Conservation (phyloP, 2,113 vertebrate genomes). For the Oxyruncus cristatus region DNA sequence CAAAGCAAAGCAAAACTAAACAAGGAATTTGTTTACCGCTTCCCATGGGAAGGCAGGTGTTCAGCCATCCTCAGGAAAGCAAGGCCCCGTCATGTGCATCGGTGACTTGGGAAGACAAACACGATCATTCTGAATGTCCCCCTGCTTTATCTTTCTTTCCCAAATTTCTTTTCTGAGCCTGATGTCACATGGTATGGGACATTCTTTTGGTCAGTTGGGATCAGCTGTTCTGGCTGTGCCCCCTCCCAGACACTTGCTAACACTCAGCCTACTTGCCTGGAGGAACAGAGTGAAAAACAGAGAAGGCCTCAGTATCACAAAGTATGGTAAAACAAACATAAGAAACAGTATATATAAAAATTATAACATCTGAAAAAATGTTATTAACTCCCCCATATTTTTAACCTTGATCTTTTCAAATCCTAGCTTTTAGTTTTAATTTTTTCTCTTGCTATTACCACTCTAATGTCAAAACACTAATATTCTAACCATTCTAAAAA, state of each 20-base stretch:
- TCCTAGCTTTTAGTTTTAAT: background rate
- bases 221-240: background rate
- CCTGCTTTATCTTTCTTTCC: background rate
- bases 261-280: background rate
- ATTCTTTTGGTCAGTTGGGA: background rate
- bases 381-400: background rate
- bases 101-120: background rate
- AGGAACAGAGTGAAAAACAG: background rate
- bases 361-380: rapidly evolving
- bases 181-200: too few species aligned
- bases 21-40: background rate
- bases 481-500: background rate
- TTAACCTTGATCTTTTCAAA: background rate
- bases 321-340: background rate
- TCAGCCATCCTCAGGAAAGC: background rate
- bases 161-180: background rate
- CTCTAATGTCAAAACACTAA: background rate
- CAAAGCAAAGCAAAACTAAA: background rate
- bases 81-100: rapidly evolving
- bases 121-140: rapidly evolving
- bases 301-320: background rate
- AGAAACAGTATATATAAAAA: background rate
- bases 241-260: background rate
- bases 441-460: background rate
- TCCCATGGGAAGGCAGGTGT: rapidly evolving